phyloP scores from a whole-genome alignment of 2,888 invertebrate genomes.

The Tupiocoris notatus region DNA sequence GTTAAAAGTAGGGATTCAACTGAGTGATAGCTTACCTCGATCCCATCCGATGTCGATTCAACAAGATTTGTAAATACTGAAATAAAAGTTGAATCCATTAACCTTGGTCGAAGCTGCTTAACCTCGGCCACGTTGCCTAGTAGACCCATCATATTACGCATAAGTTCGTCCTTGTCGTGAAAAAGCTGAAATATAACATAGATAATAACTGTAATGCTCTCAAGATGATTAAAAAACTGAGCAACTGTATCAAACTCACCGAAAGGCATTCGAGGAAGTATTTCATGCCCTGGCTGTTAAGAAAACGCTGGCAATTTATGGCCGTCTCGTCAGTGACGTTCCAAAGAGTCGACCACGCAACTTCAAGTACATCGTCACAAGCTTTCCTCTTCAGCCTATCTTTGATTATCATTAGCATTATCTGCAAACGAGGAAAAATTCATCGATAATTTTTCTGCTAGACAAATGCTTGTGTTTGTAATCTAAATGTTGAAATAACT shows the following conservation, averaged over 20 bases:
- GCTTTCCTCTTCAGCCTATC: slow-evolving; percentile 71
- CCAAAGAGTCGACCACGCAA: slow-evolving; percentile 99
- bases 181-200: slow-evolving; percentile 77
- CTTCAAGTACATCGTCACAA: slow-evolving; percentile 95
- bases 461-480: no score
- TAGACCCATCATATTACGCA: slow-evolving; percentile 97
- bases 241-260: no score
- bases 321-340: slow-evolving; percentile 96
- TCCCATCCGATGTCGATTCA: slow-evolving; percentile 84
- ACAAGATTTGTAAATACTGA: slow-evolving; percentile 82
- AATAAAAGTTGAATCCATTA: slow-evolving; percentile 84
- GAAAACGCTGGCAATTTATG: slow-evolving; percentile 86
- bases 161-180: slow-evolving; percentile 81
- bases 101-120: slow-evolving; percentile 69
- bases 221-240: no score
- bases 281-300: slow-evolving; percentile 84
- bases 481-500: no score
- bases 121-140: slow-evolving; percentile 97
- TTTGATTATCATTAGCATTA: slow-evolving; percentile 84
- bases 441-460: no score
- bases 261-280: slow-evolving; percentile 84
- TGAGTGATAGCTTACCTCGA: slow-evolving; percentile 70
- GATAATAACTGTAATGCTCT: no score
- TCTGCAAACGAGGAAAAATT: slow-evolving; percentile 56
- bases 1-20: no score